Conservation (phyloP, 2,888 invertebrate species). For the Atherix ibis region DNA sequence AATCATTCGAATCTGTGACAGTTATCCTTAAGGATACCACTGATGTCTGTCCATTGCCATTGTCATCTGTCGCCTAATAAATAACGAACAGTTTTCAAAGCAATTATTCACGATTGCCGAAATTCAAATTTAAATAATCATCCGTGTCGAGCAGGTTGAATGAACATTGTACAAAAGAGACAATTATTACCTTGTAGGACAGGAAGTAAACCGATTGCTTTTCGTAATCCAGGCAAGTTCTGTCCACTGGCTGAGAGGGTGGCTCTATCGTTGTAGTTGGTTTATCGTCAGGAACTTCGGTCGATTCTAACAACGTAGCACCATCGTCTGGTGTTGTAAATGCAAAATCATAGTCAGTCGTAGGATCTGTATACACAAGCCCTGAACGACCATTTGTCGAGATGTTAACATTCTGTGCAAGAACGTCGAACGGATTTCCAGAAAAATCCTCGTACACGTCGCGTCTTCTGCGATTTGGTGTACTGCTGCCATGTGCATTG, state of each 20-base stretch:
- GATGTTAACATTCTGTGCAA: constrained; percentile 4
- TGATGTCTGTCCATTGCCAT: constrained; percentile 61
- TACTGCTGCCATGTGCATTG: constrained; percentile 24
- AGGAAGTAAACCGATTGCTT: constrained; percentile 65
- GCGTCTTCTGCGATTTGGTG: constrained; percentile 15
- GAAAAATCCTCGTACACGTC: constrained; percentile 1
- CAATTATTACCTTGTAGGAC: constrained; percentile 53
- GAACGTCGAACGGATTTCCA: background rate
- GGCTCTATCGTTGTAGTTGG: constrained; percentile 1
- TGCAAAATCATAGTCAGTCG: constrained; percentile 23
- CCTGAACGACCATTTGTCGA: constrained; percentile 13
- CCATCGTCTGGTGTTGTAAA: constrained; percentile 15
- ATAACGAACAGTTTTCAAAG: too few relatives aligned
- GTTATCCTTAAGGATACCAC: constrained; percentile 66
- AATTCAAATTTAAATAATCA: background rate
- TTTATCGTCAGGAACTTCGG: constrained; percentile 5
- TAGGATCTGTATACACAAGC: constrained; percentile 16
- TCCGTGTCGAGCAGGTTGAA: too few relatives aligned
- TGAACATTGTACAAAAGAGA: too few relatives aligned
- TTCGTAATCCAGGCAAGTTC: constrained; percentile 73
- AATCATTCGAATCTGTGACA: constrained; percentile 75
- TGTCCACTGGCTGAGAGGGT: too few relatives aligned
- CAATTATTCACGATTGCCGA: too few relatives aligned
- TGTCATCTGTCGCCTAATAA: constrained; percentile 64
- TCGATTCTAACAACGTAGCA: constrained; percentile 1